Evolutionary conservation across 1,140 invertebrate genomes (phyloP), one percentile per base, ranked within the genome.

Genomic region (Polypedilum pembai): DNA sequence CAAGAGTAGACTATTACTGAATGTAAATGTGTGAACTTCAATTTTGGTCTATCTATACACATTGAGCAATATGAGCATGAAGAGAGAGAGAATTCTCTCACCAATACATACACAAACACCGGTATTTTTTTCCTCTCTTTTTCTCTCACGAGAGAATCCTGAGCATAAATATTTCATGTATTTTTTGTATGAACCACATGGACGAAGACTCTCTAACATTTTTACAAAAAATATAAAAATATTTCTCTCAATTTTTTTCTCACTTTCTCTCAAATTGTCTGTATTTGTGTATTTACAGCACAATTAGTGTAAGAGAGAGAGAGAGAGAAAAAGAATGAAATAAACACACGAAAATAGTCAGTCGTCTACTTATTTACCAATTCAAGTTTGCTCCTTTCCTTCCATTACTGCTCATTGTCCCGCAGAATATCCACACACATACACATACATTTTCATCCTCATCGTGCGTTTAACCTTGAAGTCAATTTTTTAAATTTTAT

Each of bases 401-500:
- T 33, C 24, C 24, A 33, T 33, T 33, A 33, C 24, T 33, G 24
- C 24, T 33, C 5, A 33, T 69, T 69, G 45, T 56, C 45, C 45
- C 45, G 45, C n/a, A 56, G 3, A 56, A 15, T n/a, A 56, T n/a
- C 12, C 45, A 56, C 45, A 12, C n/a, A 56, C 15, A 56, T 12
- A 56, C 45, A 56, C 12, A 12, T 12, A 56, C 4, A 12, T 56
- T 56, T 69, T 69, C n/a, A 17, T 12, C 45, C 10, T 56, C n/a
- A 18, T 20, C n/a, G n/a, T 69, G 17, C 17, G 17, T 21, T 69
- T 69, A 69, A 69, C 65, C 65, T 69, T 69, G 65, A 69, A 69
- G 65, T 69, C 20, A 69, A 69, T 69, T 69, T 33, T 33, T 33
- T 56, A 20, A 69, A 69, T 69, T 69, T 17, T 17, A 69, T 69